These are phyloP conservation scores for Chunga burmeisteri DNA, from an alignment of 2,113 vertebrate species.

Conservation along the genomic window DNA sequence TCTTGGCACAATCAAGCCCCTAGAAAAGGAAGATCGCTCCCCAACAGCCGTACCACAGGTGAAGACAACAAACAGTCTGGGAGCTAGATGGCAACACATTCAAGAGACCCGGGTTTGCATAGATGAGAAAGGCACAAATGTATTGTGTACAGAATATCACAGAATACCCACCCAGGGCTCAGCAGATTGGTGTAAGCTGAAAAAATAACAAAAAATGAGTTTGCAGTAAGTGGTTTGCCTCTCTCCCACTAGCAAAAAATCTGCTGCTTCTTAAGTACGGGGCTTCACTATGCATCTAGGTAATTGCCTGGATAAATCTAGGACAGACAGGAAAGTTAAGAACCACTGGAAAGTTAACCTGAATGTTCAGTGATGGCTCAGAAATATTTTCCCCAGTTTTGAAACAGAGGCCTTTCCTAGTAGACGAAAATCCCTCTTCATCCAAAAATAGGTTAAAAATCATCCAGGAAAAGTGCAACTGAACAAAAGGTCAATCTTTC, in stretches of 20 bases:
- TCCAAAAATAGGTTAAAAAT: conserved; percentile 32
- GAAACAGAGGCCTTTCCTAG: not conserved
- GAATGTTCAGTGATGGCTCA: not conserved
- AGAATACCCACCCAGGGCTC: not conserved
- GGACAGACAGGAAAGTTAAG: not conserved
- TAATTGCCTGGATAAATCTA: not conserved
- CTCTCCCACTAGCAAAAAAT: not conserved
- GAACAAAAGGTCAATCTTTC: conserved; percentile 17
- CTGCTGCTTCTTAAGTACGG: not conserved
- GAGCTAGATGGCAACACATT: not conserved
- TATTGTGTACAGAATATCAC: not conserved
- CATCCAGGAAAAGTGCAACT: not conserved
- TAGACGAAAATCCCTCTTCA: not conserved
- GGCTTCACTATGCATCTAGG: not conserved
- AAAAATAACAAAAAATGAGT: not conserved
- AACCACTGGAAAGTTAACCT: not conserved
- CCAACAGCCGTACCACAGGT: not conserved
- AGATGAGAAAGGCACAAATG: not conserved
- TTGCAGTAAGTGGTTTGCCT: not conserved
- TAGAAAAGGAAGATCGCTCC: not conserved
- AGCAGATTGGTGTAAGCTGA: not conserved
- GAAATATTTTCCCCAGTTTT: not conserved
- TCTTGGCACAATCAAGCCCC: not conserved
- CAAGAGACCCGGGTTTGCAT: not conserved
- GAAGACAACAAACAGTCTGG: rapidly evolving